A percentile compares a stretch with the other conserved stretches of the same genome.
Conservation (phyloP, 2,888 invertebrate species). For the Coelinius sp. region DNA sequence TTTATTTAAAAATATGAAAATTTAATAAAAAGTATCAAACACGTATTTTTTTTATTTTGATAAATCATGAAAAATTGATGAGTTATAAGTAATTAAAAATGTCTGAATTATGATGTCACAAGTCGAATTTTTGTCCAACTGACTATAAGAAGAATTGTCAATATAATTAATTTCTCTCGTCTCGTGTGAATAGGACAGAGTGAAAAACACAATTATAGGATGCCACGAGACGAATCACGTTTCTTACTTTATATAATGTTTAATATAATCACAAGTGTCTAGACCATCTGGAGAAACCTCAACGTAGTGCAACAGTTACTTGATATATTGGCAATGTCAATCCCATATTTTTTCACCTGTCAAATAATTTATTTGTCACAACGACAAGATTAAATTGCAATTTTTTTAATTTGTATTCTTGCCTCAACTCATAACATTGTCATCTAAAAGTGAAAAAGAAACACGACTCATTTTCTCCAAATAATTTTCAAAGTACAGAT, state of each 20-base stretch:
- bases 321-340: not conserved
- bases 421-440: too few species aligned
- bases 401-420: too few species aligned
- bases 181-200: not conserved
- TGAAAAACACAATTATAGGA: not conserved
- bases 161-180: not conserved
- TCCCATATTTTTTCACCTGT: not conserved
- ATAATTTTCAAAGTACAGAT: too few species aligned
- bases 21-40: too few species aligned
- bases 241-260: not conserved
- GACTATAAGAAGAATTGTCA: too few species aligned
- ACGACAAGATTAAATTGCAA: not conserved
- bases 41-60: too few species aligned
- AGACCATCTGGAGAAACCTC: not conserved
- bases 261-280: not conserved
- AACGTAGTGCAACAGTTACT: not conserved
- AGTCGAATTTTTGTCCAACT: too few species aligned
- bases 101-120: not conserved
- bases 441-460: too few species aligned
- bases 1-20: too few species aligned
- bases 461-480: too few species aligned
- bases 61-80: too few species aligned
- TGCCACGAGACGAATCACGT: slow-evolving; percentile 16
- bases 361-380: not conserved
- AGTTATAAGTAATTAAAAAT: not conserved